These are phyloP conservation scores for Anguilla pacifica DNA, from an alignment of 2,797 vertebrate genomes.

Conservation along the genomic window DNA sequence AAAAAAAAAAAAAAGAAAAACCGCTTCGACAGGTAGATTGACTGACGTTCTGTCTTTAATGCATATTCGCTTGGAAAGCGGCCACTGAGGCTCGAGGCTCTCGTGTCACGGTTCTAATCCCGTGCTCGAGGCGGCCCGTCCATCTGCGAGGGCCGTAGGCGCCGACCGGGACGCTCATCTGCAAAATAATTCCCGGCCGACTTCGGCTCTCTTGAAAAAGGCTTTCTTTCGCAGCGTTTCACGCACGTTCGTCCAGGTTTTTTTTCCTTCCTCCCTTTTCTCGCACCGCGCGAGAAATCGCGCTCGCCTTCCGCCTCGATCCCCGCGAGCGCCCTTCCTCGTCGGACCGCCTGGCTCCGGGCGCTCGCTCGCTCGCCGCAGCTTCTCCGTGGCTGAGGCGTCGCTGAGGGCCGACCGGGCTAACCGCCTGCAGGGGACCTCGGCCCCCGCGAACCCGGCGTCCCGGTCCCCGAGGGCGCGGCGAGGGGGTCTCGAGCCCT, in stretches of 20 bases:
- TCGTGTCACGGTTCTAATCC: slow-evolving; percentile 64
- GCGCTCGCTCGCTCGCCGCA: not conserved
- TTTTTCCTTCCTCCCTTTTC: not conserved
- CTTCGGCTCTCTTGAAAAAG: not conserved
- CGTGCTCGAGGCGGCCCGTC: slow-evolving; percentile 61
- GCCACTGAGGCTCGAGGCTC: slow-evolving; percentile 75
- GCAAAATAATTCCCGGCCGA: not conserved
- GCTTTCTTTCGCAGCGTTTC: not conserved
- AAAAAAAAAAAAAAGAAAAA: slow-evolving; percentile 31
- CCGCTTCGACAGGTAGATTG: slow-evolving; percentile 65
- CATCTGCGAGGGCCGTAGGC: slow-evolving; percentile 60
- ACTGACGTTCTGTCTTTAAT: slow-evolving; percentile 77
- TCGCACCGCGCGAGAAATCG: not conserved
- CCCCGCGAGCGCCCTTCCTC: not conserved
- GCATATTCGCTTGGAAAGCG: slow-evolving; percentile 77
- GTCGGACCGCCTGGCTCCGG: not conserved
- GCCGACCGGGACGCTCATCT: slow-evolving; percentile 56
- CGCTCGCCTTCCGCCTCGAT: not conserved
- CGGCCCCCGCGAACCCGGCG: not conserved
- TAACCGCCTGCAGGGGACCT: not conserved
- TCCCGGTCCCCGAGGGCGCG: not conserved
- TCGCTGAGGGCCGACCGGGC: not conserved
- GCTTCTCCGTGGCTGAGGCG: not conserved
- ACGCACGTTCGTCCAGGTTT: not conserved
- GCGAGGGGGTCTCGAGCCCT: not conserved